Evolutionary conservation across 2,888 invertebrate species (phyloP), one percentile per base, ranked within the genome.

Genomic region (Harmothoe impar): DNA sequence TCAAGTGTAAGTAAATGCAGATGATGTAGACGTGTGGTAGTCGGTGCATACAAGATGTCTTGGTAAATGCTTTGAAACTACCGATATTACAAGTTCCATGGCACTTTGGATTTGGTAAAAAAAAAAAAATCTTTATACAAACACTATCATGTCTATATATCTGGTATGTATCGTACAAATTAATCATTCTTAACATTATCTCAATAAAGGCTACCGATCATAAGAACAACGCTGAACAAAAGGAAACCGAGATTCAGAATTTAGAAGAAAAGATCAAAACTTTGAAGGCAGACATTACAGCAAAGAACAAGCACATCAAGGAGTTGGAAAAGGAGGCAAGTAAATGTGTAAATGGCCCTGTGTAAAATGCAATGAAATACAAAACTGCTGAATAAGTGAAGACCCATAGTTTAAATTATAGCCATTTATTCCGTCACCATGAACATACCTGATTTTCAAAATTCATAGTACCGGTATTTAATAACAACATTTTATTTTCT

Each of bases 261-360:
- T 29, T 90, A 17, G 84, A 90, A n/a, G 31, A 23, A 33, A 90
- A 90, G 31, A 56, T 31, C 85, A 88, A 94, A 93, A 90, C 91
- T 12, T 15, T 90, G 89, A 89, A 89, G 54, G 35, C 89, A 52
- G 91, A 91, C 20, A 68, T 68, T 3, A n/a, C 89, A 43, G 31
- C 52, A 43, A 91, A 91, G 85, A 93, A 93, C 62, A 94, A 94
- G 91, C 93, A 94, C 78, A 93, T 93, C 17, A 94, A 94, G 91
- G 94, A 94, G 77, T 91, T 94, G 17, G 94, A 95, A 91, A 94
- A 94, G 91, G 95, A 95, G 94, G 94, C 94, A 92, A 29, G 89
- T 43, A 89, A 1, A 62, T n/a, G 20, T 7, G 10, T 43, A 43
- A 7, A 43, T 43, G 43, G 43, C 10, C 5, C 43, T 10, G 5